Base-by-base conservation (phyloP, 1,140 invertebrate genomes). In the Eumeta japonica region DNA sequence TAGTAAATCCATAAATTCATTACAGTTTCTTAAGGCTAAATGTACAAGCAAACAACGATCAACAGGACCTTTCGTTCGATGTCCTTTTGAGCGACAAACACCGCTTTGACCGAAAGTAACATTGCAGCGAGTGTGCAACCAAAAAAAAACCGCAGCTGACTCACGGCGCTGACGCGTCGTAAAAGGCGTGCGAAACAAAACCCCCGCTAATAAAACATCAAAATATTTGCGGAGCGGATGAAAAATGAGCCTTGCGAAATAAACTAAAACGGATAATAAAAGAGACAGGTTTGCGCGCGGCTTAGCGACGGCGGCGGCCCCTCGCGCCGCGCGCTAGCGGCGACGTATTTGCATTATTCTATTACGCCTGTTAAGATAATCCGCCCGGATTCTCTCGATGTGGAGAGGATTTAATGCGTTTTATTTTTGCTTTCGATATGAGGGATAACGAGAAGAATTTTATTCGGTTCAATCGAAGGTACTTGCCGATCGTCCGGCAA, bases 311-410 rank as follows among this genome's bases (percentile, higher is more conserved):
- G 50, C 40, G 46, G 55, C 52, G 48, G 55, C 37, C 37, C 39
- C 43, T 37, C 39, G 37, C 56, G 62, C 66, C 68, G 64, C 64
- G 59, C 56, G 50, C 56, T 55, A 35, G 44, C 53, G 43, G 39
- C 41, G 46, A 53, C 50, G 48, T 55, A 59, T 63, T 61, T 64
- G 64, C 55, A 62, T 65, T 71, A 71, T 65, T 64, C 66, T 64
- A 64, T 67, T 64, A 66, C 52, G 58, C 51, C 47, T 59, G 55
- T 62, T 62, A 62, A 58, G 51, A 61, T 67, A 65, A 71, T 71
- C 63, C 64, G 41, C 28, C 29, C 48, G 60, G 62, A 61, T 54
- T 50, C 47, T 55, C 54, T 50, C 58, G 59, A 61, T 67, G 55
- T 55, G 50, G 39, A 39, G 36, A 11, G 48, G 47, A 54, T 64